phyloP scores from a whole-genome alignment of 2,888 invertebrate genomes.

The Sinodicranocentrus sp. region DNA sequence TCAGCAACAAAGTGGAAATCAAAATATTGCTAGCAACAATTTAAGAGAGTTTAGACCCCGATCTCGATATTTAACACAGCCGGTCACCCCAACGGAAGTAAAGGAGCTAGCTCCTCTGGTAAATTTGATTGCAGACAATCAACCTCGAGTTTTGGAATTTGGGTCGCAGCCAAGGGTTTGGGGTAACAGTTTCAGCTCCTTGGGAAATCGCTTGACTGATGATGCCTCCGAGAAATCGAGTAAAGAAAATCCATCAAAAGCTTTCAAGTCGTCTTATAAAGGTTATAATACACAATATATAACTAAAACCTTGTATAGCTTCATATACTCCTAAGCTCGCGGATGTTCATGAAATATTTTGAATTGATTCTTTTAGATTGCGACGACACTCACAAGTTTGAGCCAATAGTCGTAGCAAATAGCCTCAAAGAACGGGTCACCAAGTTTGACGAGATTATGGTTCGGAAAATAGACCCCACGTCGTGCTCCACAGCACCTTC shows the following conservation, averaged over 20 bases:
- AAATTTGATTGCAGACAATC: conserved; percentile 24
- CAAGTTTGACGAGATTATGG: conserved; percentile 68
- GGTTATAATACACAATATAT: too few relatives aligned
- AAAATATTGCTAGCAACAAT: not conserved
- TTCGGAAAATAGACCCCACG: conserved; percentile 54
- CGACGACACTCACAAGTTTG: conserved; percentile 57
- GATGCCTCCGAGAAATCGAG: conserved; percentile 17
- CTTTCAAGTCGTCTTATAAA: conserved; percentile 55
- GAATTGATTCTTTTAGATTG: conserved; percentile 45
- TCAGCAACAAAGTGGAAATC: not conserved
- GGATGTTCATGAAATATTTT: too few relatives aligned
- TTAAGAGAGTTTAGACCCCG: conserved; percentile 37
- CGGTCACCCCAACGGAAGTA: conserved; percentile 71
- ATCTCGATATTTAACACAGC: conserved; percentile 69
- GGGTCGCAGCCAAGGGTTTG: conserved; percentile 54
- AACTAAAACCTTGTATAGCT: too few relatives aligned
- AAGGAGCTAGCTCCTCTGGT: conserved; percentile 13
- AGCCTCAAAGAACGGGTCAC: conserved; percentile 70
- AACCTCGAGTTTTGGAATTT: conserved; percentile 24
- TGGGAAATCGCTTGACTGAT: conserved; percentile 14
- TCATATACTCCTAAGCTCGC: too few relatives aligned
- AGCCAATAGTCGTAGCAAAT: conserved; percentile 15
- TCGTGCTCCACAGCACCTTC: conserved; percentile 34
- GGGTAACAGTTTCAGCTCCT: conserved; percentile 15
- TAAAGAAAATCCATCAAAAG: conserved; percentile 20